Conservation (phyloP, 2,888 invertebrate genomes). For the Antitype chi region DNA sequence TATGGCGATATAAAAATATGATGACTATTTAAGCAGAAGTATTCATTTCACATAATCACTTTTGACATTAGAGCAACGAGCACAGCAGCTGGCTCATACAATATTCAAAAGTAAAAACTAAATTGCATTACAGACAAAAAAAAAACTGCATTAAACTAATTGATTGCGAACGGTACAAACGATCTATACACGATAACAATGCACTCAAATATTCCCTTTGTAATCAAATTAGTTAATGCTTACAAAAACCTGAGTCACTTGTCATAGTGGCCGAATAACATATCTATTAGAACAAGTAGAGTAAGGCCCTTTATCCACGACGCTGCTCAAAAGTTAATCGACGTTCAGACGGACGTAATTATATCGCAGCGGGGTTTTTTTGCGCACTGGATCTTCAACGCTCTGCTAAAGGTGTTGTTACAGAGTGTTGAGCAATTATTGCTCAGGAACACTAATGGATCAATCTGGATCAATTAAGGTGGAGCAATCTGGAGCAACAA, state of each 20-base stretch:
- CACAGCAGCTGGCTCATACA: background rate
- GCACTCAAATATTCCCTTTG: conserved; percentile 43
- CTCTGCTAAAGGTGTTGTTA: too few species aligned
- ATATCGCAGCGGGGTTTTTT: too few species aligned
- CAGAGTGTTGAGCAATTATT: too few species aligned
- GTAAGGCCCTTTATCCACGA: background rate
- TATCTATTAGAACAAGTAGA: conserved; percentile 23
- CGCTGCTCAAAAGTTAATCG: background rate
- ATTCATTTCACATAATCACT: background rate
- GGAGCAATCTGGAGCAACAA: too few species aligned
- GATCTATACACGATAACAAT: conserved; percentile 30
- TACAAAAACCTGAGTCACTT: conserved; percentile 41
- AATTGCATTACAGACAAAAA: conserved; percentile 4
- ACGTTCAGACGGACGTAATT: too few species aligned
- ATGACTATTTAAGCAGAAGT: background rate
- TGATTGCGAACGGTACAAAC: conserved; percentile 26
- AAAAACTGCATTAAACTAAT: conserved; percentile 44
- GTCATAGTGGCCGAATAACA: conserved; percentile 22
- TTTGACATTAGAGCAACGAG: background rate
- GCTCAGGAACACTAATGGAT: too few species aligned
- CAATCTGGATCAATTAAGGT: too few species aligned
- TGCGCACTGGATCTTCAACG: too few species aligned
- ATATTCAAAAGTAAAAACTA: background rate
- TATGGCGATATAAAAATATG: background rate
- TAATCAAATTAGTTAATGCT: conserved; percentile 46